Conservation (phyloP, 2,888 invertebrate species). For the Leptura quadrifasciata region DNA sequence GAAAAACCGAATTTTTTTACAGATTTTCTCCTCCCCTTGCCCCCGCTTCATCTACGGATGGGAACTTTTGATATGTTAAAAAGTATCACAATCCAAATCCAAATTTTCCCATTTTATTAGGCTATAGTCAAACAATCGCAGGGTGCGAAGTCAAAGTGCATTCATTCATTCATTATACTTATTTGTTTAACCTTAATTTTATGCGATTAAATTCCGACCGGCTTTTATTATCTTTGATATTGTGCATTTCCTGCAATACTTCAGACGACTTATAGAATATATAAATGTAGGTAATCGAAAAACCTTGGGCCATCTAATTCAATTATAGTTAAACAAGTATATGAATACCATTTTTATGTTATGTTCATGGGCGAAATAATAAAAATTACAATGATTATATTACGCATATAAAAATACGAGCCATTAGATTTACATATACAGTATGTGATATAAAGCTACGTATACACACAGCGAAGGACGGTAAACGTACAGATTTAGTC, state of each 20-base stretch:
- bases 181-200: neutral
- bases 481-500: too few species aligned
- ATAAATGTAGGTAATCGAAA: neutral
- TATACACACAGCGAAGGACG: too few species aligned
- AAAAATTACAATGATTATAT: constrained; percentile 16
- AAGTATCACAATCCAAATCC: too few species aligned
- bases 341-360: constrained; percentile 5
- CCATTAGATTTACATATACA: constrained; percentile 6
- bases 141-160: neutral
- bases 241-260: neutral
- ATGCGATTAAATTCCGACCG: neutral
- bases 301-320: constrained; percentile 1
- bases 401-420: constrained; percentile 4
- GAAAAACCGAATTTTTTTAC: too few species aligned
- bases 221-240: neutral
- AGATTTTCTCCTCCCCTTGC: too few species aligned
- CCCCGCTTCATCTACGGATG: too few species aligned
- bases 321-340: neutral
- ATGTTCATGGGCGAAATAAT: constrained; percentile 14
- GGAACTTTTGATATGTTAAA: too few species aligned
- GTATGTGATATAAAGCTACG: too few species aligned
- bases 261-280: neutral
- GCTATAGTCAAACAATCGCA: neutral
- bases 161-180: too few species aligned
- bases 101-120: too few species aligned